phyloP scores from a whole-genome alignment of 2,113 vertebrate species.

The Ophiodon elongatus region DNA sequence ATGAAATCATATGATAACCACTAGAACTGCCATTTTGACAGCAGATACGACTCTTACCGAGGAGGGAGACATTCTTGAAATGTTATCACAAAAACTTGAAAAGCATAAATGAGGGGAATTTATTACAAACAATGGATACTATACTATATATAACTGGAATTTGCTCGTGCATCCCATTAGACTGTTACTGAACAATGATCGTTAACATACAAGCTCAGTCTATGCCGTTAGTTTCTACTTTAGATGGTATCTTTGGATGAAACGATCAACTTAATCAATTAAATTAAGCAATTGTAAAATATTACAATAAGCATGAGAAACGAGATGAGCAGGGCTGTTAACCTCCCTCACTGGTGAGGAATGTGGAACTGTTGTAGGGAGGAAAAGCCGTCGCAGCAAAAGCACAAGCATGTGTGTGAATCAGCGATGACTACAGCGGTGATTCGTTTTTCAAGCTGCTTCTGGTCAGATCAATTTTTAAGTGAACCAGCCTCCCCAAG shows the following conservation, averaged over 20 bases:
- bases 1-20: neutral
- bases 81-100: neutral
- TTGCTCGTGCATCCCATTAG: neutral
- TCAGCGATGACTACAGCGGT: neutral
- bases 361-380: neutral
- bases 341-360: neutral
- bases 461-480: constrained; percentile 33
- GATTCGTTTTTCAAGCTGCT: constrained; percentile 9
- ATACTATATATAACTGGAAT: neutral
- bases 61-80: neutral
- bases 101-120: neutral
- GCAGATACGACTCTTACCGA: neutral
- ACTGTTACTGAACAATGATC: neutral
- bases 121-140: neutral
- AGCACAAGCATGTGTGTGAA: neutral
- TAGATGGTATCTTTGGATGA: neutral
- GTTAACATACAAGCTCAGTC: neutral
- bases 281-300: neutral
- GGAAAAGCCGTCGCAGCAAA: neutral
- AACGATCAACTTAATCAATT: neutral
- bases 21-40: neutral
- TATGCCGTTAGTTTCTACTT: neutral
- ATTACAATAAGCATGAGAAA: neutral
- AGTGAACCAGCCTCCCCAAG: neutral
- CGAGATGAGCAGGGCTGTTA: neutral